phyloP scores from a whole-genome alignment of 1,140 invertebrate species.

The Panulirus ornatus region DNA sequence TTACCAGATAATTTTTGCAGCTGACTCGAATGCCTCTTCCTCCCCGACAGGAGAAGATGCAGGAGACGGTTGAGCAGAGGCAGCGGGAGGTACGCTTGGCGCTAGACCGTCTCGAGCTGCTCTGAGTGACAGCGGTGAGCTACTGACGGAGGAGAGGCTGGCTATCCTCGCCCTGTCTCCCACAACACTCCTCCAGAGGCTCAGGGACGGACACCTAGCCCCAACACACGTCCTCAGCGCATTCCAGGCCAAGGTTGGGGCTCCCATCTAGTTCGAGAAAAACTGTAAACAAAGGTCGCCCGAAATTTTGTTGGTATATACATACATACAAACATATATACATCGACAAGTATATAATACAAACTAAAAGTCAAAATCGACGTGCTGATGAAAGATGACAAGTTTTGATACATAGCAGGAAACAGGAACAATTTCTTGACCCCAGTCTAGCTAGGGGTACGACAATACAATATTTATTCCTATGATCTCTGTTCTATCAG shows the following conservation, averaged over 20 bases:
- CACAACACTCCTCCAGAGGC: conserved; percentile 63
- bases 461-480: too few relatives aligned
- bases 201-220: conserved; percentile 67
- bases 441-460: too few relatives aligned
- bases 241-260: conserved; percentile 13
- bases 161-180: conserved; percentile 66
- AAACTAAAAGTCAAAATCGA: too few relatives aligned
- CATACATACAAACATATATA: not conserved
- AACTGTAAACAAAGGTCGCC: not conserved
- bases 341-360: not conserved
- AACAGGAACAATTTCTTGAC: too few relatives aligned
- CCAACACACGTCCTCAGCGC: conserved; percentile 74
- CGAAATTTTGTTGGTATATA: not conserved
- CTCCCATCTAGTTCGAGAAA: not conserved
- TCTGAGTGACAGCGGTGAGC: conserved; percentile 41
- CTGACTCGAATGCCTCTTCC: too few relatives aligned
- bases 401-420: not conserved
- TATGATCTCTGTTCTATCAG: too few relatives aligned
- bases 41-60: not conserved
- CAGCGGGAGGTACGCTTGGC: conserved; percentile 23
- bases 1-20: too few relatives aligned
- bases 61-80: not conserved
- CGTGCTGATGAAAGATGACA: not conserved
- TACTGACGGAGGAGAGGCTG: conserved; percentile 54
- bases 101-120: conserved; percentile 19